Evolutionary conservation across 2,113 vertebrate genomes (phyloP).

Genomic region (Rhinolophus ferrumequinum): DNA sequence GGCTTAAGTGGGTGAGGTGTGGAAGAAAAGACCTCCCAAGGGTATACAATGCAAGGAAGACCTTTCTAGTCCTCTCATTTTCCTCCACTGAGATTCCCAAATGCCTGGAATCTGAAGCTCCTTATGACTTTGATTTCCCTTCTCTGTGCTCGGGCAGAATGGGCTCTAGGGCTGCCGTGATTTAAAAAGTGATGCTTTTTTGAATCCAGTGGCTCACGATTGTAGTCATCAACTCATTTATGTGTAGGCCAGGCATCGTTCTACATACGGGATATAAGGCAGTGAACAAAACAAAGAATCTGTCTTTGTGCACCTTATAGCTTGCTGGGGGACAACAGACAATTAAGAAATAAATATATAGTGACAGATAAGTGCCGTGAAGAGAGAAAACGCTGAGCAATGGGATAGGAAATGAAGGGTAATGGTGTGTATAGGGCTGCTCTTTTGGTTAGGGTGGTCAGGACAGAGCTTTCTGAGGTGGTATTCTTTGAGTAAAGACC

Average conservation of each 20-base stretch:
- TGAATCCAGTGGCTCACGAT: background rate
- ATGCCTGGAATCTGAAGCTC: background rate
- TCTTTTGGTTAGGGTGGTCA: background rate
- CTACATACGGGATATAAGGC: background rate
- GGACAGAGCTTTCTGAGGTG: background rate
- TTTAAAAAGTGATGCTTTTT: background rate
- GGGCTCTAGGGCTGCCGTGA: background rate
- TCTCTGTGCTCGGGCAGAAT: background rate
- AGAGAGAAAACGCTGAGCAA: background rate
- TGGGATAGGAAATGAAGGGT: background rate
- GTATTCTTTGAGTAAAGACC: background rate
- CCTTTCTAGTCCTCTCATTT: background rate
- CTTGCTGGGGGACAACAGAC: background rate
- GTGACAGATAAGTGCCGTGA: background rate
- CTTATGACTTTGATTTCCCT: background rate
- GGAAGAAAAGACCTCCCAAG: background rate
- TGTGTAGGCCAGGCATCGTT: background rate
- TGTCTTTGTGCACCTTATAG: background rate
- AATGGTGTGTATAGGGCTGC: background rate
- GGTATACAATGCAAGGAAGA: background rate
- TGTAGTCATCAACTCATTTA: slow-evolving; percentile 9
- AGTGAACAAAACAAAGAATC: background rate
- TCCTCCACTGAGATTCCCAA: background rate
- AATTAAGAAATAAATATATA: background rate
- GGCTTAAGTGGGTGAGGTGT: background rate